Evolutionary conservation across 1,140 invertebrate species (phyloP).

Genomic region (Orchestia grillus): DNA sequence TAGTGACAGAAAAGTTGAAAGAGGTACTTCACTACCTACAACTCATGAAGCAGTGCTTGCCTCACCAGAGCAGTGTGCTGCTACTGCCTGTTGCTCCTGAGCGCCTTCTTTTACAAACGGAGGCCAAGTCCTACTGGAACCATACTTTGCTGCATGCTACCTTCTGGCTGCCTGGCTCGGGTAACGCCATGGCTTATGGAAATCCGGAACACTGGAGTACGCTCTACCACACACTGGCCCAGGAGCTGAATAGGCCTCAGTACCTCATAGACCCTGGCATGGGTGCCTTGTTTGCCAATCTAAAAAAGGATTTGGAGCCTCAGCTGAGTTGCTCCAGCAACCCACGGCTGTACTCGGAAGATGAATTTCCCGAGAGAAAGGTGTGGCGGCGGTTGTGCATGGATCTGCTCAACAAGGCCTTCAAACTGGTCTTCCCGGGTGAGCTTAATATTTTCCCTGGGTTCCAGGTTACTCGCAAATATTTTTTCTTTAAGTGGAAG

Average conservation of each 20-base stretch:
- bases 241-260: not conserved
- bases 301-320: not conserved
- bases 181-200: constrained; percentile 23
- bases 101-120: not conserved
- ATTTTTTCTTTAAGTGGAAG: too few relatives aligned
- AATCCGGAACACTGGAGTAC: not conserved
- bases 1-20: not conserved
- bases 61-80: constrained; percentile 25
- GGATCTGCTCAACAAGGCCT: not conserved
- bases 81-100: constrained; percentile 4
- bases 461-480: too few relatives aligned
- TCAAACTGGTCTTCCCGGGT: constrained; percentile 42
- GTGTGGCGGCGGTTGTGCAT: not conserved
- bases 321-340: not conserved
- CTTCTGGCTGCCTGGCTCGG: not conserved
- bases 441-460: not conserved
- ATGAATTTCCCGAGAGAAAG: not conserved
- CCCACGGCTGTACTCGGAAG: not conserved
- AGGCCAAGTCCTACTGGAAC: not conserved
- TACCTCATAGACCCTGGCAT: not conserved
- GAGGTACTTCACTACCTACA: not conserved
- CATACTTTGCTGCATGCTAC: constrained; percentile 24
- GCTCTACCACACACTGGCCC: not conserved
- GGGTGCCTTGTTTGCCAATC: not conserved
- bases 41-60: not conserved